Conservation (phyloP, 1,140 invertebrate genomes). For the Diplogasteroides magnus region DNA sequence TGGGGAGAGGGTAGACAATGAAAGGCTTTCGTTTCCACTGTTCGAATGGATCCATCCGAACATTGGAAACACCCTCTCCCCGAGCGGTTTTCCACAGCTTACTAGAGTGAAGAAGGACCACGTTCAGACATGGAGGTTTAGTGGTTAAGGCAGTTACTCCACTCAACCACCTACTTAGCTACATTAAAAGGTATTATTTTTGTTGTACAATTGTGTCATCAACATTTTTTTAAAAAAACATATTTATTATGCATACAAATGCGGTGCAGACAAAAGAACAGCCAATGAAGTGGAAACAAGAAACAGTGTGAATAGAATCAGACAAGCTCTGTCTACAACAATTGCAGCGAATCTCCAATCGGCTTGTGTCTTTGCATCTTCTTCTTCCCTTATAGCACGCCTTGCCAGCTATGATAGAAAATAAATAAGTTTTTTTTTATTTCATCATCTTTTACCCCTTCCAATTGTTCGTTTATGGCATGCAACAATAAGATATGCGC, state of each 20-base stretch:
- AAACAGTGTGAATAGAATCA: slow-evolving; percentile 56
- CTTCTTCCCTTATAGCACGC: slow-evolving; percentile 18
- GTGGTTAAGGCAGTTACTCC: too few relatives aligned
- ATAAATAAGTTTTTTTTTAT: background rate
- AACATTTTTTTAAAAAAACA: background rate
- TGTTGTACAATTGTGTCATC: background rate
- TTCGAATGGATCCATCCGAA: too few relatives aligned
- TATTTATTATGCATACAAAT: slow-evolving; percentile 26
- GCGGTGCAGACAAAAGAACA: slow-evolving; percentile 33
- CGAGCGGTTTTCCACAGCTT: too few relatives aligned
- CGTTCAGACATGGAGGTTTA: too few relatives aligned
- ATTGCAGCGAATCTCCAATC: slow-evolving; percentile 60
- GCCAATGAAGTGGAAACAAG: slow-evolving; percentile 55
- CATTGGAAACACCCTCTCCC: too few relatives aligned
- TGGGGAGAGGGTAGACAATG: too few relatives aligned
- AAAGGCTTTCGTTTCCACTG: too few relatives aligned
- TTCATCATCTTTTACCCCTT: slow-evolving; percentile 11
- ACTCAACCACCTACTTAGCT: too few relatives aligned
- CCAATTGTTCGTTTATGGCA: slow-evolving; percentile 20
- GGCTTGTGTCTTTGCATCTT: slow-evolving; percentile 32
- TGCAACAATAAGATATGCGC: slow-evolving; percentile 27
- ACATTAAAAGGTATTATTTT: too few relatives aligned
- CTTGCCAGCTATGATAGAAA: background rate
- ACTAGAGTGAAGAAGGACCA: too few relatives aligned
- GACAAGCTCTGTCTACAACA: slow-evolving; percentile 58